These are phyloP conservation scores for Ophion ellenae DNA, from an alignment of 2,888 invertebrate species.

Conservation along the genomic window DNA sequence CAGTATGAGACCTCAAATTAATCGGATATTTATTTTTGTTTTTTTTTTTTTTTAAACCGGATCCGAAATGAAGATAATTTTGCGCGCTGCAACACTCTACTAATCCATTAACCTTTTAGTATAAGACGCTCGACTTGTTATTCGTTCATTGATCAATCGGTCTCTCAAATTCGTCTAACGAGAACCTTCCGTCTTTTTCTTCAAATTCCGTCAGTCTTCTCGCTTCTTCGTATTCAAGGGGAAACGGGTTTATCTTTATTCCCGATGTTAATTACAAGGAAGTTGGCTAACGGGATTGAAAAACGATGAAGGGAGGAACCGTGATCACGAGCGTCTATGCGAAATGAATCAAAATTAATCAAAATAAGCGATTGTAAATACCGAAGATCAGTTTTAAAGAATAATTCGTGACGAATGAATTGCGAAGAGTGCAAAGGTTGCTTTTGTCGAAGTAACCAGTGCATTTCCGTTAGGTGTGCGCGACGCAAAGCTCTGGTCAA, in stretches of 20 bases:
- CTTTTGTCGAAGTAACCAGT: not conserved
- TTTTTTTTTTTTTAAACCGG: not conserved
- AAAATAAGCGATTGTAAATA: no score
- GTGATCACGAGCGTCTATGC: not conserved
- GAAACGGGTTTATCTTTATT: not conserved
- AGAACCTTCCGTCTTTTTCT: not conserved
- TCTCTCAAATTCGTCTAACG: not conserved
- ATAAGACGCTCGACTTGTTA: not conserved
- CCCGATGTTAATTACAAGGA: not conserved
- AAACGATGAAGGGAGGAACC: not conserved
- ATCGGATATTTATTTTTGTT: no score
- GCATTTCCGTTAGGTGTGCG: not conserved
- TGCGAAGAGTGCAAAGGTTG: not conserved
- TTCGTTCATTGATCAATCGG: not conserved
- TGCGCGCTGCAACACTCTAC: not conserved
- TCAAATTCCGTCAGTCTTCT: not conserved
- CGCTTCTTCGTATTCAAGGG: not conserved
- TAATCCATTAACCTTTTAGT: not conserved
- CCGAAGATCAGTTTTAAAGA: no score
- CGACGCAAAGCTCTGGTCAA: not conserved
- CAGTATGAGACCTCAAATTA: no score
- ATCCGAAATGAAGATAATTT: not conserved
- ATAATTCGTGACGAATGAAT: not conserved
- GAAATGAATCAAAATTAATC: not conserved
- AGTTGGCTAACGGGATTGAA: not conserved